A percentile compares a stretch with the other conserved stretches of the same genome.
These are phyloP conservation scores for Drosophila cardini DNA, from an alignment of 1,140 invertebrate species.

Conservation along the genomic window DNA sequence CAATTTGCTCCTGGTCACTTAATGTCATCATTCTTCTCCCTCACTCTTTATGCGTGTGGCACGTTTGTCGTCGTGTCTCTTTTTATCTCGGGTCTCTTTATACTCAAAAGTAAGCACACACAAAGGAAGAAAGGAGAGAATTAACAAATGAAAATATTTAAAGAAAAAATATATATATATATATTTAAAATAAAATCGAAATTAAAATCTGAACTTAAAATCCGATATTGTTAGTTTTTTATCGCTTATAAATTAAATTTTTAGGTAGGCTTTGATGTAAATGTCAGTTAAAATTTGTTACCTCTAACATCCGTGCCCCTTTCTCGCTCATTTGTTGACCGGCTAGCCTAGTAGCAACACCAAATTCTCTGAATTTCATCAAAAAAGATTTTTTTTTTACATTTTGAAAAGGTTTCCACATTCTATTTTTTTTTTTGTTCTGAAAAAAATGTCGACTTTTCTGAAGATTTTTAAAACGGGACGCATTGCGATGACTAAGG, in stretches of 20 bases:
- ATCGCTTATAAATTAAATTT: too few species aligned
- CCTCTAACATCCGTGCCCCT: neutral
- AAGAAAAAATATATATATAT: neutral
- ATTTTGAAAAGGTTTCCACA: slow-evolving; percentile 9
- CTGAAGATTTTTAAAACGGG: slow-evolving; percentile 26
- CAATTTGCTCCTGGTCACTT: slow-evolving; percentile 28
- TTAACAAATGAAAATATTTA: slow-evolving; percentile 4
- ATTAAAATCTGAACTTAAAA: neutral
- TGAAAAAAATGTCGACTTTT: slow-evolving; percentile 26
- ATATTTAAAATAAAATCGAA: slow-evolving; percentile 7
- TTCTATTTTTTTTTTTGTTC: neutral
- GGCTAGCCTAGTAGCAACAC: slow-evolving; percentile 19
- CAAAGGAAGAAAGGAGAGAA: slow-evolving; percentile 12
- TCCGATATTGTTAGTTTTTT: too few species aligned
- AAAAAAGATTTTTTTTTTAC: slow-evolving; percentile 10
- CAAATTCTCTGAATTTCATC: slow-evolving; percentile 25
- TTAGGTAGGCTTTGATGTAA: slow-evolving; percentile 9
- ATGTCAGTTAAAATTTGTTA: neutral
- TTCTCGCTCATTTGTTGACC: slow-evolving; percentile 18
- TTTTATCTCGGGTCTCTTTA: slow-evolving; percentile 3
- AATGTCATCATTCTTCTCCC: slow-evolving; percentile 22
- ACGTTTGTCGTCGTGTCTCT: slow-evolving; percentile 12
- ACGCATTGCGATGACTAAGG: slow-evolving; percentile 1
- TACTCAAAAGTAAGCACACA: slow-evolving; percentile 11
- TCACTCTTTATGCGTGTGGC: slow-evolving; percentile 32